phyloP scores from a whole-genome alignment of 2,888 invertebrate species.

The Eupithecia centaureata region DNA sequence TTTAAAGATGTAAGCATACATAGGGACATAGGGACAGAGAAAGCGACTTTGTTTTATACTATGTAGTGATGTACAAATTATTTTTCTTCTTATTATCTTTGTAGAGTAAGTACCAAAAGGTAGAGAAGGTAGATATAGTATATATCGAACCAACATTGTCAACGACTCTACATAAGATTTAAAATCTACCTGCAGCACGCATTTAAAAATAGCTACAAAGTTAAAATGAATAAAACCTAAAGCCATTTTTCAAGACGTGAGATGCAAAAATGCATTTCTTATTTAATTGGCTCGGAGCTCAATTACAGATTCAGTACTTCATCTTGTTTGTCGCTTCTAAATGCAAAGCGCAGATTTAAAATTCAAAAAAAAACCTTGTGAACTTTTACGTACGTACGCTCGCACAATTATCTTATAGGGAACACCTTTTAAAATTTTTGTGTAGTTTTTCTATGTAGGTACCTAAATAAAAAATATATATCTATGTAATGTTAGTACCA shows the following conservation, averaged over 20 bases:
- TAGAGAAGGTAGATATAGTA: neutral
- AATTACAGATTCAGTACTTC: constrained; percentile 13
- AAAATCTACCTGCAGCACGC: neutral
- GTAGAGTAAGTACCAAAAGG: no score
- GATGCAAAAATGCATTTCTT: constrained; percentile 24
- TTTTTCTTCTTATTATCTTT: no score
- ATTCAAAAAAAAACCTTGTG: constrained; percentile 18
- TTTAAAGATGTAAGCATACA: no score
- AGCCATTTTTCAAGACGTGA: constrained; percentile 23
- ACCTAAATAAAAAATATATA: no score
- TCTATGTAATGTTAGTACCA: no score
- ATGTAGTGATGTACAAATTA: no score
- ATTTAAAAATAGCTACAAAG: constrained; percentile 6
- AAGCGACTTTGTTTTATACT: no score
- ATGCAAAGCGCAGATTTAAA: constrained; percentile 35
- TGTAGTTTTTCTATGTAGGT: no score
- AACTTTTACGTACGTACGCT: constrained; percentile 7
- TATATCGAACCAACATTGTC: no score
- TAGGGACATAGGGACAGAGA: no score
- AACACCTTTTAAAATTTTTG: constrained; percentile 2
- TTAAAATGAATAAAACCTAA: constrained; percentile 14
- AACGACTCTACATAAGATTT: neutral
- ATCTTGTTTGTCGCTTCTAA: constrained; percentile 12
- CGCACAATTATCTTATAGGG: constrained; percentile 26
- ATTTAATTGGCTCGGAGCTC: constrained; percentile 37